Base-by-base conservation (phyloP, 2,797 vertebrate species). In the Brotula barbata region DNA sequence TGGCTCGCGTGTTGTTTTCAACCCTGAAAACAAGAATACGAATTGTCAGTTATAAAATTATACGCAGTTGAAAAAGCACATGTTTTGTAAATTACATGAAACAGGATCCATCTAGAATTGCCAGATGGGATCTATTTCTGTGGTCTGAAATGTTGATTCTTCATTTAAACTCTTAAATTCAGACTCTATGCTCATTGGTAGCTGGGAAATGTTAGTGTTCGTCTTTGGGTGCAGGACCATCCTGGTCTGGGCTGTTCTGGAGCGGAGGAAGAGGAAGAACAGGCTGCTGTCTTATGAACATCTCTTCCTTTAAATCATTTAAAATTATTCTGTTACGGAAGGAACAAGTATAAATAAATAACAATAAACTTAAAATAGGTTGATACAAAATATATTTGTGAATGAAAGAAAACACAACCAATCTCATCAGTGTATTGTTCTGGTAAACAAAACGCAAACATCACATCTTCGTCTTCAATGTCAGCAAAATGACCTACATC, bases 231-330 rank as follows among this genome's bases (percentile, higher is more conserved):
- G 14, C 13, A 10, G n/a, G 9, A 73, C 75, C 58, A 36, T 42
- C 10, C 52, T 37, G 39, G 65, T 43, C 53, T 28, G 20, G 34
- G 14, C 1, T 28, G 19, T 36, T 70, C 17, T 16, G 34, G 21
- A 54, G 42, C 56, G 12, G 61, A 4, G 28, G 42, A 14, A 20
- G 58, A 31, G 58, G 76, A 55, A 81, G 78, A 83, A 58, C 77
- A 74, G 63, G 73, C n/a, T n/a, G n/a, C n/a, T n/a, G n/a, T n/a
- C n/a, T n/a, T n/a, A n/a, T n/a, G n/a, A n/a, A n/a, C n/a, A n/a
- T n/a, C n/a, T n/a, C n/a, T n/a, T n/a, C n/a, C n/a, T n/a, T n/a
- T n/a, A n/a, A n/a, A n/a, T n/a, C n/a, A n/a, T n/a, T n/a, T n/a
- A n/a, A n/a, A n/a, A n/a, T n/a, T n/a, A n/a, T n/a, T n/a, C n/a